These are phyloP conservation scores for Hypanus sabinus DNA, from an alignment of 2,113 vertebrate genomes.

Conservation along the genomic window DNA sequence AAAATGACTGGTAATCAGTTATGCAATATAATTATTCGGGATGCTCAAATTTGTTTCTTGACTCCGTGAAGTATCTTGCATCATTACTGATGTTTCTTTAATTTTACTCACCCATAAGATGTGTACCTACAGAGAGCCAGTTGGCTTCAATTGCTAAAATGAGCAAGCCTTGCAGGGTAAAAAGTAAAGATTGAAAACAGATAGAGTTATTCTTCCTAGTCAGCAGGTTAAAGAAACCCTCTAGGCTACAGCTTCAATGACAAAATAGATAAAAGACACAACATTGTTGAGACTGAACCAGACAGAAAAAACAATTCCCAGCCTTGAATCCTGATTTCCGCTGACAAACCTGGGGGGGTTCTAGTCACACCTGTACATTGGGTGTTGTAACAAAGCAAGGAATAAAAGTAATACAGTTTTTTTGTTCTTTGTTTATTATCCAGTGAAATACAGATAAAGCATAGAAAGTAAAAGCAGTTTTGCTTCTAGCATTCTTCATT, in stretches of 20 bases:
- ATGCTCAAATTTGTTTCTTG: neutral
- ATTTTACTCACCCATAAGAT: neutral
- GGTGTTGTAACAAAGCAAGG: neutral
- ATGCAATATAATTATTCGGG: neutral
- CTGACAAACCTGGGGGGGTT: neutral
- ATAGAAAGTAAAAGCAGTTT: no score
- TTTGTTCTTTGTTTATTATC: neutral
- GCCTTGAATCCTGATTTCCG: neutral
- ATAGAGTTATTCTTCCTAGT: neutral
- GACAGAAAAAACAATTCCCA: neutral
- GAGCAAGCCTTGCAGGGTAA: neutral
- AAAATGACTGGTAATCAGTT: neutral
- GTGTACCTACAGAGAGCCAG: neutral
- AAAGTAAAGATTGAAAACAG: neutral
- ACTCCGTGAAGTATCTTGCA: neutral
- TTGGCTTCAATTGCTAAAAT: neutral
- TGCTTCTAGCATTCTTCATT: no score
- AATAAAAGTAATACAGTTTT: neutral
- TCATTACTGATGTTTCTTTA: neutral
- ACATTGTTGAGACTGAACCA: neutral
- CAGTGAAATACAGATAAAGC: neutral
- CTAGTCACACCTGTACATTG: no score
- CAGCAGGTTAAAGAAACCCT: neutral
- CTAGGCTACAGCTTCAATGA: neutral
- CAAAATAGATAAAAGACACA: neutral